A percentile compares a stretch with the other conserved stretches of the same genome.
phyloP scores from a whole-genome alignment of 1,140 invertebrate genomes.

The Drepana arcuata region DNA sequence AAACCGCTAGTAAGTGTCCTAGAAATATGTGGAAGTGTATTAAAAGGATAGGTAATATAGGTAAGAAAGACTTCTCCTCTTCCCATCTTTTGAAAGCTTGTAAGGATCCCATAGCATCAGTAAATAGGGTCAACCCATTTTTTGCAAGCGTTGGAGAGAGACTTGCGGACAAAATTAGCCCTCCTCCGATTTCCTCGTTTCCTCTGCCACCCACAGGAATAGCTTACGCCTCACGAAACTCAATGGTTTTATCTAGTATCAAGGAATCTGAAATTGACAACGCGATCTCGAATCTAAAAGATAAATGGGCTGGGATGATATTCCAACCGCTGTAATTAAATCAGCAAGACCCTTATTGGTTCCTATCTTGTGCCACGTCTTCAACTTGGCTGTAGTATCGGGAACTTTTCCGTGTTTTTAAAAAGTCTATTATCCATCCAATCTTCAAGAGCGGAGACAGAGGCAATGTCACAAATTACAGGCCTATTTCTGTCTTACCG shows the following conservation, averaged over 20 bases:
- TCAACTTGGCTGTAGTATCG: background rate
- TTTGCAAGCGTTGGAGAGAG: slow-evolving; percentile 4
- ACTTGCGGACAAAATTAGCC: slow-evolving; percentile 1
- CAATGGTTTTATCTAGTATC: too few species aligned
- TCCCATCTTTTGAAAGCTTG: background rate
- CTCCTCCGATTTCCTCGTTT: background rate
- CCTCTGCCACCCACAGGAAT: background rate
- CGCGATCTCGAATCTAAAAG: background rate
- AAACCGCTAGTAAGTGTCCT: background rate
- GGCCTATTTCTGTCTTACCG: slow-evolving; percentile 6
- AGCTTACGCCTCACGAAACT: too few species aligned
- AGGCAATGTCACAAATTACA: slow-evolving; percentile 4
- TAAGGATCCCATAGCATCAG: background rate
- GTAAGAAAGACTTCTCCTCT: background rate
- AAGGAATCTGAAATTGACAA: slow-evolving; percentile 1
- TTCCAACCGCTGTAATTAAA: background rate
- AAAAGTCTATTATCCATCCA: slow-evolving; percentile 1
- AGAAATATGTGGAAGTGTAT: slow-evolving; percentile 7
- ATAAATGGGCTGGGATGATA: slow-evolving; percentile 9
- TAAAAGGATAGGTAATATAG: background rate
- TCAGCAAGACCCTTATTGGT: background rate
- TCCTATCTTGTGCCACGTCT: background rate
- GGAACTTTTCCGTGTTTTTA: too few species aligned
- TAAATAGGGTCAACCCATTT: slow-evolving; percentile 4
- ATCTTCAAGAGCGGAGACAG: slow-evolving; percentile 1